Evolutionary conservation across 2,113 vertebrate genomes (phyloP).

Genomic region (Pomatorhinus ruficollis): DNA sequence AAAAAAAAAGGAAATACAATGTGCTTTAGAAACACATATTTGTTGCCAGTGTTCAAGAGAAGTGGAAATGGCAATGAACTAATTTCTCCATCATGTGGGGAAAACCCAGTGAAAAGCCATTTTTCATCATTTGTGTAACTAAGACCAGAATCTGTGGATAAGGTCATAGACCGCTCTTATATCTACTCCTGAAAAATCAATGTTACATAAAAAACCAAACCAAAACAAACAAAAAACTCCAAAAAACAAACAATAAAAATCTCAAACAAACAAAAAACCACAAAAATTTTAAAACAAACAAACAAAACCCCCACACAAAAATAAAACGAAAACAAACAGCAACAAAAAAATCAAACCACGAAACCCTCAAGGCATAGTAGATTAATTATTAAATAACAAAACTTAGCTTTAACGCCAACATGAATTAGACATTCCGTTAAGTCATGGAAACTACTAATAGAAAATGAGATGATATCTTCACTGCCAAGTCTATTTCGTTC

Average conservation of each 20-base stretch:
- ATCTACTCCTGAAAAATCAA: not conserved
- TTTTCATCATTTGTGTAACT: not conserved
- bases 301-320: not conserved
- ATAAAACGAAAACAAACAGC: not conserved
- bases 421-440: not conserved
- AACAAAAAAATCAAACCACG: not conserved
- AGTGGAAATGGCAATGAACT: not conserved
- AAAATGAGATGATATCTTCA: not conserved
- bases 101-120: not conserved
- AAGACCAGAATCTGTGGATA: not conserved
- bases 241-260: not conserved
- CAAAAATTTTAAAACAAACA: not conserved
- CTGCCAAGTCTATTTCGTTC: not conserved
- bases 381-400: not conserved
- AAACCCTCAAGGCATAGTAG: not conserved
- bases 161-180: fast-evolving
- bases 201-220: not conserved
- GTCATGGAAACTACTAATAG: not conserved
- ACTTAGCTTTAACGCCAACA: not conserved
- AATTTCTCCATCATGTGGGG: not conserved
- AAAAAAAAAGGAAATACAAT: not conserved
- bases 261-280: not conserved
- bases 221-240: not conserved
- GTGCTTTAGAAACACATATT: not conserved
- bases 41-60: not conserved